Evolutionary conservation across 2,888 invertebrate genomes (phyloP), one percentile per base, ranked within the genome.

Genomic region (Rhogogaster chlorosoma): DNA sequence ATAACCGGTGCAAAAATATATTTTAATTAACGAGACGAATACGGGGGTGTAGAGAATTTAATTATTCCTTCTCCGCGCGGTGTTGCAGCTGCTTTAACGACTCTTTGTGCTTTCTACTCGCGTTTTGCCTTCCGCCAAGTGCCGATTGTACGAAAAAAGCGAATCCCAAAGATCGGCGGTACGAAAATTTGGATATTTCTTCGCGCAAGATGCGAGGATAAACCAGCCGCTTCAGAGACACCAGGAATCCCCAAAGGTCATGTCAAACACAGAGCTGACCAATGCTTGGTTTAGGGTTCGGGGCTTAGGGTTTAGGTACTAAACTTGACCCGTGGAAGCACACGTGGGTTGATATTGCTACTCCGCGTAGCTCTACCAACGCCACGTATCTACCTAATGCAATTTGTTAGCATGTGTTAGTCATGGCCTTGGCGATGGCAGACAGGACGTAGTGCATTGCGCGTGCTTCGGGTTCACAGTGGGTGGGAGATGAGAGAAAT

Each of bases 381-480:
- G 26, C 61, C 32, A 67, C 67, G 32, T 32, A 80, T 38, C 61
- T 80, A 80, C 61, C 61, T 80, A 83, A 70, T 70, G 45, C 83
- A 70, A 83, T 83, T 83, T 70, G 29, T 38, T n/a, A 38, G 84
- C 86, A 85, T 85, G 84, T 67, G 86, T 36, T 53, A 61, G 49
- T 80, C 29, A 70, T 67, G 84, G 82, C 82, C 84, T 89, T 88
- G 87, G 88, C 67, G 67, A 64, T 61, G 45, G 73, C 78, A 80
- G 87, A 85, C 84, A 84, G 75, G 83, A 77, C 84, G 78, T 70
- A 61, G 49, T 75, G 49, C 36, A 71, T 80, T 61, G 80, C 80
- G 61, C 42, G 26, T 78, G 53, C 53, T 15, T 45, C 32, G 53
- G 32, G 15, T 26, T n/a, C 42, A 75, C 26, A 12, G 45, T 75